Conservation (phyloP, 2,888 invertebrate genomes). For the Bugulina stolonifera region DNA sequence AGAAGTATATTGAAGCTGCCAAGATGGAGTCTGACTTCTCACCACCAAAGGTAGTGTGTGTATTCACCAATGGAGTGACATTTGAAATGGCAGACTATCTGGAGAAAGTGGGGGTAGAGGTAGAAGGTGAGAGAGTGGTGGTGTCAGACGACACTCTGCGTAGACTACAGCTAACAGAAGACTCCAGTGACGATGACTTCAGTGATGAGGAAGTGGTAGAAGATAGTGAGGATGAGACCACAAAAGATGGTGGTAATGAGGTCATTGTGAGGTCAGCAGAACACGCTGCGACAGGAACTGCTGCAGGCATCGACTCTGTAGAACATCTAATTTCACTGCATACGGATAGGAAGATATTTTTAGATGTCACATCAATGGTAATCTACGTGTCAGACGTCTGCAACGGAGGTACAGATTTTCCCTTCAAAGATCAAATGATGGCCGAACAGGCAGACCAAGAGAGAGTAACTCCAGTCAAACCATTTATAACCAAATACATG, state of each 20-base stretch:
- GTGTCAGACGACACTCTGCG: conserved; percentile 7
- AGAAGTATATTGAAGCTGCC: conserved; percentile 72
- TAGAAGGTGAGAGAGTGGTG: conserved; percentile 4
- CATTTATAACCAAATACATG: conserved; percentile 42
- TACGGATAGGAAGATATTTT: conserved; percentile 56
- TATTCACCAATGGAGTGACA: conserved; percentile 77
- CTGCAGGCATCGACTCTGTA: neutral
- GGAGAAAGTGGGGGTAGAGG: conserved; percentile 59
- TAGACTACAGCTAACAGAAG: neutral
- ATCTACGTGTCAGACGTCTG: conserved; percentile 84
- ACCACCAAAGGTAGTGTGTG: conserved; percentile 71
- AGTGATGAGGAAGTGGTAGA: neutral
- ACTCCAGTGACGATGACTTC: neutral
- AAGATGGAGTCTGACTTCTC: conserved; percentile 72
- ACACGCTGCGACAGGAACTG: too few relatives aligned
- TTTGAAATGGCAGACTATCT: conserved; percentile 64
- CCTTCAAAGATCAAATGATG: conserved; percentile 60
- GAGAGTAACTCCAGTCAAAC: conserved; percentile 70
- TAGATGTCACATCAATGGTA: conserved; percentile 86
- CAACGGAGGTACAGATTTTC: conserved; percentile 65
- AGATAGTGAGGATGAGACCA: neutral
- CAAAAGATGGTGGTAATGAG: neutral
- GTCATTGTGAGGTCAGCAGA: neutral
- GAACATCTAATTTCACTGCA: neutral
- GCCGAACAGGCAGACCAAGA: conserved; percentile 82